A percentile compares a stretch with the other conserved stretches of the same genome.
These are phyloP conservation scores for Hylaea fasciaria DNA, from an alignment of 2,888 invertebrate genomes.

Conservation along the genomic window DNA sequence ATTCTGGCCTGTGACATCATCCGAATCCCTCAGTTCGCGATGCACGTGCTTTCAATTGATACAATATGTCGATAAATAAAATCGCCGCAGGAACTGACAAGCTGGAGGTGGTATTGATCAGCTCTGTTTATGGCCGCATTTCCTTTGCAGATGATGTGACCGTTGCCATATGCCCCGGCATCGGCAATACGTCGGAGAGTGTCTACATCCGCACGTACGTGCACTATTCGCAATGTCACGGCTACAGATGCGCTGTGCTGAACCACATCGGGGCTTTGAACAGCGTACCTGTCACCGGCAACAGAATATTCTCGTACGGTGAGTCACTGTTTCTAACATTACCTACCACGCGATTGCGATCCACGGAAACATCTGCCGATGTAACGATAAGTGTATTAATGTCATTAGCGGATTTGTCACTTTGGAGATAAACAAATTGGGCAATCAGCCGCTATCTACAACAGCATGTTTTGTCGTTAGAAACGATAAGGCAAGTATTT, in stretches of 20 bases:
- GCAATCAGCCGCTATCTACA: background rate
- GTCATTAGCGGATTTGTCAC: slow-evolving; percentile 35
- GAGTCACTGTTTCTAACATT: slow-evolving; percentile 55
- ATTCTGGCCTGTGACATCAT: no score
- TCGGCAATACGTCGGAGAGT: slow-evolving; percentile 97
- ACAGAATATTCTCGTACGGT: slow-evolving; percentile 97
- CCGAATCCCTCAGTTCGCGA: background rate
- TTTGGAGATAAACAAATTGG: slow-evolving; percentile 22
- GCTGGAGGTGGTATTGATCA: slow-evolving; percentile 20
- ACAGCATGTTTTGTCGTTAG: no score
- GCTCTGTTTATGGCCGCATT: slow-evolving; percentile 18
- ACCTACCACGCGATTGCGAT: slow-evolving; percentile 22
- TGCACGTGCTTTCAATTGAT: slow-evolving; percentile 22
- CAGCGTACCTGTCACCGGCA: slow-evolving; percentile 93
- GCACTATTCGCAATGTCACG: slow-evolving; percentile 95
- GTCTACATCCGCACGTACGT: slow-evolving; percentile 97
- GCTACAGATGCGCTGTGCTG: slow-evolving; percentile 95
- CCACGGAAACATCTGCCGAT: slow-evolving; percentile 5
- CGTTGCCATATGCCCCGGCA: slow-evolving; percentile 95
- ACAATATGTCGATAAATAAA: slow-evolving; percentile 12
- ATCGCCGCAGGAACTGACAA: slow-evolving; percentile 22
- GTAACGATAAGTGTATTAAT: slow-evolving; percentile 27
- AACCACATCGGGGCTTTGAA: slow-evolving; percentile 96
- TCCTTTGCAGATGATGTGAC: slow-evolving; percentile 91
- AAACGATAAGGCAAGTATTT: background rate